These are phyloP conservation scores for Baccha elongata DNA, from an alignment of 2,888 invertebrate species.

Conservation along the genomic window DNA sequence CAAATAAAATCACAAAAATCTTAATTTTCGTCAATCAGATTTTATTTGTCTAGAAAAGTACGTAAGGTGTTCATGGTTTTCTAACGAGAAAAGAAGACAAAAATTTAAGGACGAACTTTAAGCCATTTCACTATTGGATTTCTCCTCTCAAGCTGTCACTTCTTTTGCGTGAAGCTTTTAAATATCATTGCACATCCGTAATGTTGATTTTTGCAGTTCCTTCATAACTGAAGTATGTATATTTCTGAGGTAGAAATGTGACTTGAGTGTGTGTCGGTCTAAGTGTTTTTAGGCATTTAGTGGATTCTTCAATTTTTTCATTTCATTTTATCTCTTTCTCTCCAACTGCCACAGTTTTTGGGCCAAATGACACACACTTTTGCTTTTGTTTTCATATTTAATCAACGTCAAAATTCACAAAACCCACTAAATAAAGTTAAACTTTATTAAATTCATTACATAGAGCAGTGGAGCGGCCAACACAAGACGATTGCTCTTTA, in stretches of 20 bases:
- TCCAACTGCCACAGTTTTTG: background rate
- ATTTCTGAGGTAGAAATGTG: background rate
- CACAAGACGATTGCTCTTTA: conserved; percentile 46
- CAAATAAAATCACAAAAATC: too few relatives aligned
- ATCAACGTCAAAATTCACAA: conserved; percentile 44
- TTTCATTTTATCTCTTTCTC: too few relatives aligned
- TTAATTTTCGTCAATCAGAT: too few relatives aligned
- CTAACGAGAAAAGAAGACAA: too few relatives aligned
- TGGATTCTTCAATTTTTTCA: conserved; percentile 21
- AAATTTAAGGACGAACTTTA: conserved; percentile 19
- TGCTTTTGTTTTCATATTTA: conserved; percentile 45
- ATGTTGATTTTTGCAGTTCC: conserved; percentile 17
- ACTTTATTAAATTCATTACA: conserved; percentile 60
- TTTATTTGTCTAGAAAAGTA: too few relatives aligned
- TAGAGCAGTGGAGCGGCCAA: too few relatives aligned
- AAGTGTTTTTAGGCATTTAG: conserved; percentile 1
- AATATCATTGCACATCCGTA: conserved; percentile 17
- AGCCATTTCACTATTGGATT: background rate
- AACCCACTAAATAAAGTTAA: conserved; percentile 56
- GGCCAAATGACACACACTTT: conserved; percentile 39
- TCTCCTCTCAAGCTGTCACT: conserved; percentile 48
- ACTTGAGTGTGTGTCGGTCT: background rate
- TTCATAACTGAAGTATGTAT: conserved; percentile 18
- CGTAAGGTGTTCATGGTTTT: too few relatives aligned
- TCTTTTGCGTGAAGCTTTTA: conserved; percentile 28